phyloP scores from a whole-genome alignment of 2,888 invertebrate species.

The Tryphoninae sp. region DNA sequence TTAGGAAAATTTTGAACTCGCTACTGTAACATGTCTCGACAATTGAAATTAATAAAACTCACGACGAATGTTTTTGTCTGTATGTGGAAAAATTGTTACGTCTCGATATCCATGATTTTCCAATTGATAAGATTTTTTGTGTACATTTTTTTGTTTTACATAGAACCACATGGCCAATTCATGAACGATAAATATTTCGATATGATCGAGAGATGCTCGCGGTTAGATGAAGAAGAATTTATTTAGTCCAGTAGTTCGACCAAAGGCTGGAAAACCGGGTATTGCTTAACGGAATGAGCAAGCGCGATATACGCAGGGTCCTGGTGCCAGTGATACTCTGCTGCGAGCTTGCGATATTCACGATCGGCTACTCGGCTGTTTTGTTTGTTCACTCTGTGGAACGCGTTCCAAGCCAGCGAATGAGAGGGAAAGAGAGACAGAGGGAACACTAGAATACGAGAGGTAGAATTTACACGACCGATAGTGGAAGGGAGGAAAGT shows the following conservation, averaged over 20 bases:
- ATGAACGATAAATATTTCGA: background rate
- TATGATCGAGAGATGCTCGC: background rate
- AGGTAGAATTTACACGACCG: constrained; percentile 37
- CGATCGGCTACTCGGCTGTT: constrained; percentile 40
- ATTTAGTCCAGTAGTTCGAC: constrained; percentile 2
- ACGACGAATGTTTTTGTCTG: too few species aligned
- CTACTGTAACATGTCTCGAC: background rate
- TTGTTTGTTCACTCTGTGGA: constrained; percentile 42
- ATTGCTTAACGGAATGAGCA: constrained; percentile 12
- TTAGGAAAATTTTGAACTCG: background rate
- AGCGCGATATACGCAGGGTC: constrained; percentile 21
- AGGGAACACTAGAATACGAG: constrained; percentile 8
- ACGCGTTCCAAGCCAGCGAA: constrained; percentile 12
- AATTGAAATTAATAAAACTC: too few species aligned
- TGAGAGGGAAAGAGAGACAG: background rate
- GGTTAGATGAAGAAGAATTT: background rate
- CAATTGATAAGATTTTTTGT: too few species aligned
- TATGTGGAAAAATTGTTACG: too few species aligned
- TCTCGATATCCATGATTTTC: too few species aligned
- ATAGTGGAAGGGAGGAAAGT: background rate
- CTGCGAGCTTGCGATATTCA: constrained; percentile 34
- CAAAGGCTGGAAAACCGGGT: background rate
- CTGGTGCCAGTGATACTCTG: constrained; percentile 2
- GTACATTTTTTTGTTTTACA: too few species aligned
- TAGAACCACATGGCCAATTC: too few species aligned